A percentile compares a stretch with the other conserved stretches of the same genome.
Evolutionary conservation across 2,888 invertebrate species (phyloP).

Genomic region (Meghimatium bilineatum): DNA sequence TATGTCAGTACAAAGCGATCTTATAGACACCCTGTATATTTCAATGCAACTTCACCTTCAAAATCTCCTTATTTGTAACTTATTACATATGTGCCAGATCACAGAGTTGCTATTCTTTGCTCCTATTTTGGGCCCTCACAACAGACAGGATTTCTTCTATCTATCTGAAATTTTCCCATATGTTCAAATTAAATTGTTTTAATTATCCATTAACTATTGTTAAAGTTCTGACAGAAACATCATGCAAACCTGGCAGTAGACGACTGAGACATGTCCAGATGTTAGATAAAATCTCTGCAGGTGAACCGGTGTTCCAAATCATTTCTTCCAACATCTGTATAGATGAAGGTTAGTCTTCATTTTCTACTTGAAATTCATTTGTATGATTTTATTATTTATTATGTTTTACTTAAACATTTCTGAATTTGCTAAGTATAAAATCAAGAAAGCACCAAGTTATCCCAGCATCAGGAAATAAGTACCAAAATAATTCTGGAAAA

Average conservation of each 20-base stretch:
- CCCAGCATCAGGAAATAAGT: no score
- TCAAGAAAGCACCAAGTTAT: no score
- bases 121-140: no score
- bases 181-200: neutral
- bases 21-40: no score
- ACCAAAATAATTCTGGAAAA: no score
- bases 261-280: neutral
- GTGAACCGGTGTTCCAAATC: constrained; percentile 32
- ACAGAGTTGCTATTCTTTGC: no score
- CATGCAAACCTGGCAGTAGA: neutral
- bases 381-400: no score
- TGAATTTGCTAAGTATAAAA: neutral
- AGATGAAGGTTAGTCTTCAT: constrained; percentile 17
- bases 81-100: no score
- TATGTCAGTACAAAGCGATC: no score
- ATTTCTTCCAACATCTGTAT: neutral
- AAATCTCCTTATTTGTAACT: no score
- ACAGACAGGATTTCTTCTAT: neutral
- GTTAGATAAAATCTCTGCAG: neutral
- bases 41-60: no score
- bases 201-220: constrained; percentile 20
- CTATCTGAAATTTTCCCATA: neutral
- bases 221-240: constrained; percentile 33
- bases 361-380: neutral
- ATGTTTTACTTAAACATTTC: neutral